Base-by-base conservation (phyloP, 1,140 invertebrate genomes). In the Paralvinella palmiformis region DNA sequence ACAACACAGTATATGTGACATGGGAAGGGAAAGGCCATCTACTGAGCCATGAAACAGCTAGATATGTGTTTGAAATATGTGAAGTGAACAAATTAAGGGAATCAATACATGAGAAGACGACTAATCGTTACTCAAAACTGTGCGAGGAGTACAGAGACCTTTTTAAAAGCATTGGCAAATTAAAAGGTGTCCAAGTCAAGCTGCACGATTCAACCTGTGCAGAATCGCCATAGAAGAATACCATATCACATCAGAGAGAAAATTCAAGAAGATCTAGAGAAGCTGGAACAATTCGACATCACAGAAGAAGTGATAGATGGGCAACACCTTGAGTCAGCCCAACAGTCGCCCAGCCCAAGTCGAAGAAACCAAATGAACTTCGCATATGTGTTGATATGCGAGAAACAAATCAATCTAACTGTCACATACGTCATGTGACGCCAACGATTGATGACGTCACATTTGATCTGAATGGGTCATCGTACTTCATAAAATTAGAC, bases 241-340 rank as follows among this genome's bases (percentile, higher is more conserved):
- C 70, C 53, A 44, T 73, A 65, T 65, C 69, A 63, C 65, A 56
- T 68, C 5, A 59, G 69, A 24, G 32, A 64, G 13, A 65, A 67
- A 52, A 63, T 70, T 7, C 62, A 67, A 45, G 45, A 58, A 15
- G 67, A 71, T 61, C 50, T 72, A 2, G 48, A 67, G 2, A 61
- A 65, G 24, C 53, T 72, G n/a, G 17, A 69, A 41, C 22, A 70
- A 52, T 31, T 41, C 3, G 70, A 68, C 27, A 71, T 76, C n/a
- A 67, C 72, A 57, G 72, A 72, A 66, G 68, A 62, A 56, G 68
- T 64, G 24, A 56, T 50, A 13, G 62, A 44, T 36, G 63, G 53
- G 7, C 63, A 71, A 22, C 71, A 70, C 10, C 67, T 72, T 5
- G 72, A 68, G 71, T 61, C 71, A 7, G 71, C 69, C 13, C 66